phyloP scores from a whole-genome alignment of 1,140 invertebrate genomes.

The Monomorium pharaonis region DNA sequence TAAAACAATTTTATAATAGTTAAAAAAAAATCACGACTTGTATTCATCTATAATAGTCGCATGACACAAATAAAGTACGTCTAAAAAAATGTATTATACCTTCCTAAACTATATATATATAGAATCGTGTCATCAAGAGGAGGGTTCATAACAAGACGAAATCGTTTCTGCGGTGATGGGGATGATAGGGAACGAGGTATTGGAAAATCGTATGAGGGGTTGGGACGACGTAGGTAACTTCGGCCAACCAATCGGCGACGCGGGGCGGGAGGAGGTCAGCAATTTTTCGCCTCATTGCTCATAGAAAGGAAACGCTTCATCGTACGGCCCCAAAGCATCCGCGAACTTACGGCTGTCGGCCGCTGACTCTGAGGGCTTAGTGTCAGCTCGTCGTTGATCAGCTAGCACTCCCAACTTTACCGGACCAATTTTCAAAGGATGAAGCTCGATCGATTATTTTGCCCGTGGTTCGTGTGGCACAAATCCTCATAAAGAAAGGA shows the following conservation, averaged over 20 bases:
- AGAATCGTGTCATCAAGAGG: slow-evolving; percentile 28
- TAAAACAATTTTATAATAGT: not conserved
- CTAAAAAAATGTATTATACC: slow-evolving; percentile 22
- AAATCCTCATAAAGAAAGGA: not conserved
- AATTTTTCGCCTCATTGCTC: slow-evolving; percentile 75
- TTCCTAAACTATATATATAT: slow-evolving; percentile 1
- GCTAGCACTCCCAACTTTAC: slow-evolving; percentile 60
- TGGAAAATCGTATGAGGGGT: slow-evolving; percentile 71
- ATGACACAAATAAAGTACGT: slow-evolving; percentile 13
- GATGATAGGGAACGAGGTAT: slow-evolving; percentile 67
- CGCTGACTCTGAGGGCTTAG: slow-evolving; percentile 44
- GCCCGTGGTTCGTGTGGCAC: not conserved
- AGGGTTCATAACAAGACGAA: slow-evolving; percentile 63
- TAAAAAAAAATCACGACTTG: not conserved
- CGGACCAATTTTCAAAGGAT: slow-evolving; percentile 68
- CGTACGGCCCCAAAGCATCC: slow-evolving; percentile 31
- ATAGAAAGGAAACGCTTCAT: slow-evolving; percentile 72
- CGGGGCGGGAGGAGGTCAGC: slow-evolving; percentile 53
- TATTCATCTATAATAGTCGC: not conserved
- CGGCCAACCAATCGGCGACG: not conserved
- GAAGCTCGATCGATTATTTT: slow-evolving; percentile 60
- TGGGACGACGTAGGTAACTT: slow-evolving; percentile 44
- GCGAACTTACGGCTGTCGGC: slow-evolving; percentile 47
- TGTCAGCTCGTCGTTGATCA: slow-evolving; percentile 66
- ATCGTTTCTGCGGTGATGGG: slow-evolving; percentile 32